Percentiles rank a stretch among this genome's conserved stretches.
Evolutionary conservation across 2,797 vertebrate genomes (phyloP).

Genomic region (Urophycis tenuis): DNA sequence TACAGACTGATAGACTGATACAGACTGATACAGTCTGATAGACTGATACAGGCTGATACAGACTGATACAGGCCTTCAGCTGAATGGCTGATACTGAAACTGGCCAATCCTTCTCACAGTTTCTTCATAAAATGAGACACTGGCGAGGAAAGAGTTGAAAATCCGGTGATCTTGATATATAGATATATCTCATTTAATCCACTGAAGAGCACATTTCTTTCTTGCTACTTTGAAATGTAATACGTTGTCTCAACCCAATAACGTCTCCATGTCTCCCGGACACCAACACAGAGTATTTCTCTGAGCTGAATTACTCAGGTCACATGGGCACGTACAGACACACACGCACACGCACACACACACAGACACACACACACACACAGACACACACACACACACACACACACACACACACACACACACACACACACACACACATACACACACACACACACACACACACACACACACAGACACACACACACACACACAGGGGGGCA

Average conservation of each 20-base stretch:
- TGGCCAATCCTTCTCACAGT: background rate
- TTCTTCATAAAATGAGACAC: background rate
- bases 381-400: background rate
- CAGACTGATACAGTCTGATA: background rate
- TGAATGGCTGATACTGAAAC: no score
- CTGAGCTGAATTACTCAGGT: background rate
- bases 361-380: background rate
- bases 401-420: background rate
- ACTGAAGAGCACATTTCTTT: background rate
- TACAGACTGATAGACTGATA: background rate
- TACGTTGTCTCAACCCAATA: background rate
- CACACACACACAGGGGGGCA: slow-evolving; percentile 8
- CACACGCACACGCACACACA: background rate
- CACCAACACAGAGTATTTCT: background rate
- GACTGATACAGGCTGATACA: background rate
- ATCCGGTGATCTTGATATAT: no score
- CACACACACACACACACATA: background rate
- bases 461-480: slow-evolving; percentile 5
- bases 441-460: slow-evolving; percentile 7
- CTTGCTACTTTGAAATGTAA: background rate
- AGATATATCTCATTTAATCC: background rate
- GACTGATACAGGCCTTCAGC: background rate
- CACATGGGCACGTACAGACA: background rate
- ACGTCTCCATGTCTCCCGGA: no score
- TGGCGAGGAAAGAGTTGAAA: no score